Percentiles rank a stretch among this genome's conserved stretches.
Conservation (phyloP, 2,888 invertebrate genomes). For the Choristoneura rosaceana region DNA sequence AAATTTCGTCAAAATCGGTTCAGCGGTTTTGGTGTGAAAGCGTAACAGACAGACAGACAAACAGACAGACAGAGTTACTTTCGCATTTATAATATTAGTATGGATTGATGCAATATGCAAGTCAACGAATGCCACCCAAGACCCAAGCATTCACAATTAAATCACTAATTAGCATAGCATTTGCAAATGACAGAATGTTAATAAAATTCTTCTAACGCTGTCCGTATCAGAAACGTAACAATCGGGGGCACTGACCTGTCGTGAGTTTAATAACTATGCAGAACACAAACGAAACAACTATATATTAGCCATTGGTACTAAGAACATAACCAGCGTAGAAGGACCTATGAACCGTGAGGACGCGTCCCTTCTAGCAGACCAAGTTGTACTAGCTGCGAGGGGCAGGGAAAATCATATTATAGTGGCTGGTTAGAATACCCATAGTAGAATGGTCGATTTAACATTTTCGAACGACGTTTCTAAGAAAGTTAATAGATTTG, state of each 20-base stretch:
- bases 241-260: slow-evolving; percentile 45
- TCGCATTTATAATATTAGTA: too few relatives aligned
- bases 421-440: slow-evolving; percentile 56
- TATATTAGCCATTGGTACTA: slow-evolving; percentile 69
- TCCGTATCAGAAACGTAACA: slow-evolving; percentile 57
- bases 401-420: slow-evolving; percentile 56
- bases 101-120: slow-evolving; percentile 6
- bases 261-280: slow-evolving; percentile 65
- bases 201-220: slow-evolving; percentile 37
- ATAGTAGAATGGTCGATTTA: slow-evolving; percentile 61
- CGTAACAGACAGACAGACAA: too few relatives aligned
- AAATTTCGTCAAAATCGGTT: too few relatives aligned
- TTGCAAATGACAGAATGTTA: slow-evolving; percentile 41
- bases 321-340: slow-evolving; percentile 57
- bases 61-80: too few relatives aligned
- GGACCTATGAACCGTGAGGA: slow-evolving; percentile 52
- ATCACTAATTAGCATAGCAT: slow-evolving; percentile 36
- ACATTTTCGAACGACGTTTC: slow-evolving; percentile 64
- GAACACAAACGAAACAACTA: slow-evolving; percentile 61
- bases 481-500: slow-evolving; percentile 66
- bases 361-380: slow-evolving; percentile 2
- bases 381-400: slow-evolving; percentile 48
- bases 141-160: slow-evolving; percentile 22
- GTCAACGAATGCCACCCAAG: slow-evolving; percentile 33
- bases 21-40: too few relatives aligned